These are phyloP conservation scores for Himalopsyche kuldschensis DNA, from an alignment of 2,888 invertebrate species.

Conservation along the genomic window DNA sequence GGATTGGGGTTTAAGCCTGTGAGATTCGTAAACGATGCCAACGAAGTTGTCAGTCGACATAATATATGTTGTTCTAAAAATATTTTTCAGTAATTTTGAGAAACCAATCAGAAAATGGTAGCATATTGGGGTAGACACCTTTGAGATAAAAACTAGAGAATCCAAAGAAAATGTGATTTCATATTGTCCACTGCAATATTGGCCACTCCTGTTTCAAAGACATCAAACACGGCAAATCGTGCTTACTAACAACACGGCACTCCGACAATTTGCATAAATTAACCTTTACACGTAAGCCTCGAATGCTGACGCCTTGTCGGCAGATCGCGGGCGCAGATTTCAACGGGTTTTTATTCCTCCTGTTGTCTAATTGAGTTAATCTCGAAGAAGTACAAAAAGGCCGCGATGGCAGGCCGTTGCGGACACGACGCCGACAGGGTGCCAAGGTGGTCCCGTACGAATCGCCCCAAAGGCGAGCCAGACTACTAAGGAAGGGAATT, in stretches of 20 bases:
- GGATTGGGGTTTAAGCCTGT: too few relatives aligned
- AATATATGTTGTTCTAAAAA: too few relatives aligned
- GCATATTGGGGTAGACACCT: too few relatives aligned
- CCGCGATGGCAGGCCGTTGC: not conserved
- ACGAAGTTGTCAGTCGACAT: too few relatives aligned
- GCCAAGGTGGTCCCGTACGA: not conserved
- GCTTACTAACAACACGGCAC: not conserved
- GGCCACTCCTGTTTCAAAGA: not conserved
- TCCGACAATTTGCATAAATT: conserved; percentile 9
- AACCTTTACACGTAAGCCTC: not conserved
- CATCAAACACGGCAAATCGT: not conserved
- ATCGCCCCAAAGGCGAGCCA: not conserved
- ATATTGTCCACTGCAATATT: not conserved
- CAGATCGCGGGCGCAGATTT: not conserved
- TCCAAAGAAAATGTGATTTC: too few relatives aligned
- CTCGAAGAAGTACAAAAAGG: not conserved
- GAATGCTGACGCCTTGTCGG: not conserved
- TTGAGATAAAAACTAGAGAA: too few relatives aligned
- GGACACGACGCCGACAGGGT: not conserved
- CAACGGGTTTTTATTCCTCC: not conserved
- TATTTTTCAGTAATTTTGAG: too few relatives aligned
- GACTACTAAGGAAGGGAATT: not conserved
- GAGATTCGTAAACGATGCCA: too few relatives aligned
- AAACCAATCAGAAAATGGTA: too few relatives aligned
- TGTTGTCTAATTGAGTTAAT: not conserved